A percentile compares a stretch with the other conserved stretches of the same genome.
Evolutionary conservation across 2,888 invertebrate species (phyloP).

Genomic region (Abscondita cerata): DNA sequence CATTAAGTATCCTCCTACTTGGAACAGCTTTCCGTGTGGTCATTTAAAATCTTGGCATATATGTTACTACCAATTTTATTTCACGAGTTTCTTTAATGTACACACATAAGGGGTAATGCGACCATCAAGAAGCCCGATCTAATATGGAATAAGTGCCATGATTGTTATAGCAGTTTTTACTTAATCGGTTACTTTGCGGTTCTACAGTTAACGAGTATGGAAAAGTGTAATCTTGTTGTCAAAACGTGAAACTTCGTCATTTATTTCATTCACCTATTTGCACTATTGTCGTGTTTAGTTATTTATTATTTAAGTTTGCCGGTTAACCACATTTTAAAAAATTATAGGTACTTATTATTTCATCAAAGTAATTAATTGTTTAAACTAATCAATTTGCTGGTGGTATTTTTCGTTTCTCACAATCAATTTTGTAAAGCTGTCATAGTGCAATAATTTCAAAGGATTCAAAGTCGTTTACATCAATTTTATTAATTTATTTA

Average conservation of each 20-base stretch:
- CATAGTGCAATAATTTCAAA: too few relatives aligned
- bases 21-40: slow-evolving; percentile 37
- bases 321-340: too few relatives aligned
- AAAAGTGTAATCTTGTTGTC: slow-evolving; percentile 19
- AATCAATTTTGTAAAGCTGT: too few relatives aligned
- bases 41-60: slow-evolving; percentile 38
- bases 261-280: slow-evolving; percentile 8
- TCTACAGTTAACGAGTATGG: slow-evolving; percentile 12
- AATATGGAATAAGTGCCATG: slow-evolving; percentile 31
- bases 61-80: slow-evolving; percentile 43
- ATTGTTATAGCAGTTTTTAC: slow-evolving; percentile 29
- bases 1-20: slow-evolving; percentile 38
- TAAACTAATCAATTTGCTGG: too few relatives aligned
- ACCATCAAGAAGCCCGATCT: slow-evolving; percentile 30
- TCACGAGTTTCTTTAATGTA: slow-evolving; percentile 39
- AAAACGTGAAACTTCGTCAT: slow-evolving; percentile 21
- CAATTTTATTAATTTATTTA: too few relatives aligned
- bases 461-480: too few relatives aligned
- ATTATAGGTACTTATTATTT: too few relatives aligned
- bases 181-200: slow-evolving; percentile 25
- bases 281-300: neutral
- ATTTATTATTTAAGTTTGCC: neutral
- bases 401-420: too few relatives aligned
- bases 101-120: slow-evolving; percentile 35
- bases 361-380: too few relatives aligned